A percentile compares a stretch with the other conserved stretches of the same genome.
Conservation (phyloP, 2,797 vertebrate genomes). For the Artibeus jamaicensis region DNA sequence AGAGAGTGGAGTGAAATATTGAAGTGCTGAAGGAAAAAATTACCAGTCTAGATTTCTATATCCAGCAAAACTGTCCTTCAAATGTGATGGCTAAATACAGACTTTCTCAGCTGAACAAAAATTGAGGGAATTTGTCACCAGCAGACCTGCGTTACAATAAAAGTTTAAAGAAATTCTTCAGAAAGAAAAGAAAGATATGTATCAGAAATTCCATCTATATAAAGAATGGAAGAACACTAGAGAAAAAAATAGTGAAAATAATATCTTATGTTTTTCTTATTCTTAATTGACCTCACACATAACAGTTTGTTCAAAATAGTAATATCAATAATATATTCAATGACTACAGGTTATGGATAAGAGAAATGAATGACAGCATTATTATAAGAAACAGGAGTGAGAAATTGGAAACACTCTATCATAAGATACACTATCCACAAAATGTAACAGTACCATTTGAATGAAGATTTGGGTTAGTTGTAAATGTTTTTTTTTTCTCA, state of each 20-base stretch:
- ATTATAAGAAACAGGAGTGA: background rate
- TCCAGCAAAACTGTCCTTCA: background rate
- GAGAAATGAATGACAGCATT: background rate
- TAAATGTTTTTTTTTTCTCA: background rate
- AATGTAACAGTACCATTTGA: background rate
- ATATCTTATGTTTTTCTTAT: background rate
- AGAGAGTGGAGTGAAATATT: background rate
- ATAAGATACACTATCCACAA: background rate
- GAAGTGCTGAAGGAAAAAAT: background rate
- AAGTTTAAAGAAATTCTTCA: background rate
- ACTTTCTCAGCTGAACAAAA: background rate
- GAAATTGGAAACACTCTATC: background rate
- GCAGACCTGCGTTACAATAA: background rate
- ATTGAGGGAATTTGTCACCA: background rate
- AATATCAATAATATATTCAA: background rate
- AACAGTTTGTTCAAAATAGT: background rate
- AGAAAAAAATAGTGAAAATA: background rate
- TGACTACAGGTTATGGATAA: background rate
- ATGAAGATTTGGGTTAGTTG: background rate
- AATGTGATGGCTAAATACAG: background rate
- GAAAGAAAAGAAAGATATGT: background rate
- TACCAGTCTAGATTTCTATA: background rate
- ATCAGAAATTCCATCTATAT: background rate
- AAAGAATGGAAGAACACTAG: background rate
- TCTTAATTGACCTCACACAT: background rate